Conservation (phyloP, 2,113 vertebrate species). For the Acanthochromis polyacanthus region DNA sequence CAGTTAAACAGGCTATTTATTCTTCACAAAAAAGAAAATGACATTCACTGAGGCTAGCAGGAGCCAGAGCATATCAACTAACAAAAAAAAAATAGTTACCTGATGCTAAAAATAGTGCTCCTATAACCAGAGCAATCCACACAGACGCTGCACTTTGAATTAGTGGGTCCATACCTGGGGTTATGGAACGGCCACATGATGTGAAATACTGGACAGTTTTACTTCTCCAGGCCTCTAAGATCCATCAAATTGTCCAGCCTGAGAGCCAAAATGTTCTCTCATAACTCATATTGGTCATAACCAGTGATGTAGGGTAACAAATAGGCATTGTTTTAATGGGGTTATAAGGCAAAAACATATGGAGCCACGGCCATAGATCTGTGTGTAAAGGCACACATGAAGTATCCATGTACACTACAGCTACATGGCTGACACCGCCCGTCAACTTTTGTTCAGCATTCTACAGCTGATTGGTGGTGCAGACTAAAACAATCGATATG, state of each 20-base stretch:
- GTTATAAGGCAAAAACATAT: background rate
- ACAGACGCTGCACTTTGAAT: background rate
- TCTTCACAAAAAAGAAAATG: background rate
- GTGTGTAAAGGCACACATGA: background rate
- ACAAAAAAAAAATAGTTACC: background rate
- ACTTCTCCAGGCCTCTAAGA: no score
- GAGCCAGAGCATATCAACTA: background rate
- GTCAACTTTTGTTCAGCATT: no score
- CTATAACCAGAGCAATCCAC: no score
- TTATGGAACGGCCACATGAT: background rate
- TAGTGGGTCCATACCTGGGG: background rate
- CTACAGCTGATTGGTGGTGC: background rate
- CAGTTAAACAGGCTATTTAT: background rate
- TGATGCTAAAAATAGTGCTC: background rate
- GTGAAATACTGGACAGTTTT: no score
- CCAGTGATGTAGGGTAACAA: background rate
- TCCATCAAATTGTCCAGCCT: no score
- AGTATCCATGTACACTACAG: background rate
- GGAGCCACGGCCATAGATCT: background rate
- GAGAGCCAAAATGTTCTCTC: background rate
- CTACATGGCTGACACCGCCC: background rate
- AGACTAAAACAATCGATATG: background rate
- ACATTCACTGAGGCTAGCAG: background rate
- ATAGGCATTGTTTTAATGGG: background rate
- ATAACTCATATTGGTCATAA: background rate